Evolutionary conservation across 2,797 vertebrate genomes (phyloP).

Genomic region (Chelonia mydas): DNA sequence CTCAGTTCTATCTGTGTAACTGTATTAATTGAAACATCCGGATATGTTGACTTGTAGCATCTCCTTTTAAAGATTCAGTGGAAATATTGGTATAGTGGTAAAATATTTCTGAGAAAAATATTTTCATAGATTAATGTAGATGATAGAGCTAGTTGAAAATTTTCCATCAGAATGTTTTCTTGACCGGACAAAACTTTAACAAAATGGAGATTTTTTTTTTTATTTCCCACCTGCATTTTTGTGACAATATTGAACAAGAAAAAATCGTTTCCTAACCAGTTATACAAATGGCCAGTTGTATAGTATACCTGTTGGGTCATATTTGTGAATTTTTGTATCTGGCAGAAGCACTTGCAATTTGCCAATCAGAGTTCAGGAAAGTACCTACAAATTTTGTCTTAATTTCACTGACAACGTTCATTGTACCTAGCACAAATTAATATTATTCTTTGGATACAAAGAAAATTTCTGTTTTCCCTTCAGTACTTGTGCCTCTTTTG

Average conservation of each 20-base stretch:
- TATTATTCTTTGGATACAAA: background rate
- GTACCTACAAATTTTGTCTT: background rate
- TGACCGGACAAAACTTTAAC: fast-evolving
- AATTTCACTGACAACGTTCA: background rate
- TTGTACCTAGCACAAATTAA: background rate
- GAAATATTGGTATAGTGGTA: background rate
- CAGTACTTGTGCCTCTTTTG: background rate
- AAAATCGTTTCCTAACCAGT: background rate
- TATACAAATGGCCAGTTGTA: background rate
- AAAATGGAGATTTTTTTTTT: background rate
- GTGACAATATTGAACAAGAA: background rate
- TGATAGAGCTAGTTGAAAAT: background rate
- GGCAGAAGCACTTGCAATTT: background rate
- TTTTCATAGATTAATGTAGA: background rate
- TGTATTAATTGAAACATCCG: fast-evolving
- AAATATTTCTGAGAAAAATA: background rate
- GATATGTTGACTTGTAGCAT: fast-evolving
- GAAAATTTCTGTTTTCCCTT: background rate
- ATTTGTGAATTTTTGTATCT: background rate
- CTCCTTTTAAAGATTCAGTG: background rate
- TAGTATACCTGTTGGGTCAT: fast-evolving
- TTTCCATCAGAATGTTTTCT: background rate
- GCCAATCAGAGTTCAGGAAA: background rate
- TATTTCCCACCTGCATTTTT: background rate
- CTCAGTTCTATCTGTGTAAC: fast-evolving